Evolutionary conservation across 2,113 vertebrate species (phyloP).

Genomic region (Oceanites oceanicus): DNA sequence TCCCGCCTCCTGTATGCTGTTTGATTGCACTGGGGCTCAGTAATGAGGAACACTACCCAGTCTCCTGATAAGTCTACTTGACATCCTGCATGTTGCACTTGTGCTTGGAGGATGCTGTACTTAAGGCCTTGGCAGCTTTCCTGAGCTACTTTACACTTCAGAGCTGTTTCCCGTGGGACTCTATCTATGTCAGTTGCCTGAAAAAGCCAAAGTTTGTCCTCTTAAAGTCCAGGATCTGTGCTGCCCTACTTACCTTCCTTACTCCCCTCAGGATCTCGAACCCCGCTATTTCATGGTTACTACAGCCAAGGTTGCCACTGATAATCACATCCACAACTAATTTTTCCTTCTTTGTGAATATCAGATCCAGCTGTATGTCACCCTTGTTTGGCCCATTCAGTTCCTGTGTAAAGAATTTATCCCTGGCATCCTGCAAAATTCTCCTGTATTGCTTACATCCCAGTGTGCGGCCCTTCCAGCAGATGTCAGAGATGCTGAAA

Average conservation of each 20-base stretch:
- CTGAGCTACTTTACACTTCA: background rate
- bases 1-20: background rate
- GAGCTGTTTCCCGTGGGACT: background rate
- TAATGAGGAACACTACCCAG: background rate
- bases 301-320: background rate
- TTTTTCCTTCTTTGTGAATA: background rate
- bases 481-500: background rate
- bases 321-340: background rate
- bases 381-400: background rate
- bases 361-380: background rate
- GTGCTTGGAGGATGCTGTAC: background rate
- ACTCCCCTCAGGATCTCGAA: background rate
- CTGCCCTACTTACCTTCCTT: background rate
- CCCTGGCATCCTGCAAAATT: background rate
- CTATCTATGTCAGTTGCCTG: background rate
- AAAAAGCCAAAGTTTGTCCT: background rate
- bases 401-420: background rate
- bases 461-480: background rate
- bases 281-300: background rate
- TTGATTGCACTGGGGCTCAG: background rate
- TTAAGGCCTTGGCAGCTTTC: background rate
- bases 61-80: background rate
- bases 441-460: background rate
- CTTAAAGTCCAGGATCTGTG: background rate
- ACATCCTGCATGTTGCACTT: background rate